Evolutionary conservation across 2,888 invertebrate genomes (phyloP), one percentile per base, ranked within the genome.

Genomic region (Phortica magna): DNA sequence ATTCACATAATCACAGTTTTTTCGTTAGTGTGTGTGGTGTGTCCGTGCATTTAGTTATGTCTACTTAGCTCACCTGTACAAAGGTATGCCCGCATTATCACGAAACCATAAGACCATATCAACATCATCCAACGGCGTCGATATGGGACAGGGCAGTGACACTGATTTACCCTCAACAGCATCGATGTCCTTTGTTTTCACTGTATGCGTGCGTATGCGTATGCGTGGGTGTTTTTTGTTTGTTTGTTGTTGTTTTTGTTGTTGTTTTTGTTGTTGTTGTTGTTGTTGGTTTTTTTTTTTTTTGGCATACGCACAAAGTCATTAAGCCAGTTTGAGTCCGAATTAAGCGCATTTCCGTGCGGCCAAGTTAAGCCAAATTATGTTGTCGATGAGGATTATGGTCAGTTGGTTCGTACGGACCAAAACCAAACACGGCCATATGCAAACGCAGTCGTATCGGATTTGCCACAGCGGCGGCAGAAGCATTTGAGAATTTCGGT

Each of bases 101-200:
- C 95, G 94, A 93, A 97, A 97, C 97, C 97, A 97, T 92, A 97
- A 95, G 80, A 97, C 97, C 96, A 97, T 97, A 93, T 96, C 96
- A 83, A 97, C 96, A 91, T 96, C 96, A 92, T 97, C 97, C 91
- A 96, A 94, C 55, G 96, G 95, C 68, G 96, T 95, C 80, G 95
- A 95, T 79, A 97, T 95, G 92, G 97, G 96, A 92, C 97, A 98
- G 53, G 97, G 96, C 90, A 97, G 94, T 92, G 96, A 96, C 78
- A 97, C 96, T 90, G 95, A 95, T 93, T 95, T 96, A 74, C 97
- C 97, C 92, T 97, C 96, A 83, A 97, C 96, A 42, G 96, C 97
- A 92, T 96, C 96, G 85, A 97, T 94, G 92, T 96, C 96, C 90
- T 96, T 94, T 82, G 96, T 95, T 87, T 95, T 94, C 79, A 96